Percentiles rank a stretch among this genome's conserved stretches.
Conservation (phyloP, 2,797 vertebrate species). For the Rhincodon typus region DNA sequence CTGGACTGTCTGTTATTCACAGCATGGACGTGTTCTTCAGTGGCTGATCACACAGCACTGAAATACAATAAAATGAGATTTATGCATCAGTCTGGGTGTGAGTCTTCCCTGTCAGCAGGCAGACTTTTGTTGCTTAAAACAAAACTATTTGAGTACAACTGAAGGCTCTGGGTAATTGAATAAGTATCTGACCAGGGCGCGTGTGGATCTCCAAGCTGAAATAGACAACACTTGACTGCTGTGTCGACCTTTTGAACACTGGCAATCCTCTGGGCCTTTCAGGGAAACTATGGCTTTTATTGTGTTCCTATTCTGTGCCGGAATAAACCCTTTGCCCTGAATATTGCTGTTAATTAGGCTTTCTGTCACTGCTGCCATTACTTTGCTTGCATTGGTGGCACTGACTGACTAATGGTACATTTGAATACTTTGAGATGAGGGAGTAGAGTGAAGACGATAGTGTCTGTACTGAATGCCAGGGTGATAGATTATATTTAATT, state of each 20-base stretch:
- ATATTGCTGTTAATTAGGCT: slow-evolving; percentile 34
- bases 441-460: background rate
- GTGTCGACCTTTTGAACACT: slow-evolving; percentile 32
- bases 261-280: background rate
- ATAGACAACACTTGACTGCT: slow-evolving; percentile 33
- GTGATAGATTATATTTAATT: background rate
- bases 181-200: no score
- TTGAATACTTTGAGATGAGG: background rate
- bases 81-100: background rate
- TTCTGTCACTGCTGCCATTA: background rate
- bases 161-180: slow-evolving; percentile 31
- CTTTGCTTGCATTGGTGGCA: background rate
- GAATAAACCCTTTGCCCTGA: slow-evolving; percentile 21
- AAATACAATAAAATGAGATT: background rate
- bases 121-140: slow-evolving; percentile 24
- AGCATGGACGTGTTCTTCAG: background rate
- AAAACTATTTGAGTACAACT: slow-evolving; percentile 18
- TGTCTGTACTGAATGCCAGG: background rate
- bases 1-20: no score
- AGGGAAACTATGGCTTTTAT: slow-evolving; percentile 2
- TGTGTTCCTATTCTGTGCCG: background rate
- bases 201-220: no score
- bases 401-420: background rate
- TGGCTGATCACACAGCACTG: background rate
- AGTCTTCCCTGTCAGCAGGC: background rate